phyloP scores from a whole-genome alignment of 2,797 vertebrate species.

The Coregonus ussuriensis region DNA sequence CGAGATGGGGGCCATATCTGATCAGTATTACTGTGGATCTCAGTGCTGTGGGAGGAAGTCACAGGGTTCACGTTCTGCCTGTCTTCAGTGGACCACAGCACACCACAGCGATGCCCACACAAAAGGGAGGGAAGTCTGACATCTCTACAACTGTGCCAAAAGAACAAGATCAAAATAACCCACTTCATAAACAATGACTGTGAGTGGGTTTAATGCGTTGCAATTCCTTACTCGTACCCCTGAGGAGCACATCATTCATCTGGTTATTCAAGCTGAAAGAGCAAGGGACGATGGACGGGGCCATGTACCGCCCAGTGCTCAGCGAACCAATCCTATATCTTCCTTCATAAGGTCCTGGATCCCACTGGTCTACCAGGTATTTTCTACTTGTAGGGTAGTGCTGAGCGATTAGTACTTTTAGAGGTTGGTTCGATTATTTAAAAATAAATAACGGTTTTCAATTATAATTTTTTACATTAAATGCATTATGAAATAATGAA shows the following conservation, averaged over 20 bases:
- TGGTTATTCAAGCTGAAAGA: slow-evolving; percentile 5
- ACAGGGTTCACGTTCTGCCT: slow-evolving; percentile 48
- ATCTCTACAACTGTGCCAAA: slow-evolving; percentile 28
- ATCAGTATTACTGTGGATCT: slow-evolving; percentile 48
- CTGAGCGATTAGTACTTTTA: too few species aligned
- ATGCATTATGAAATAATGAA: too few species aligned
- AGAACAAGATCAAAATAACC: slow-evolving; percentile 25
- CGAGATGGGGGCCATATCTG: slow-evolving; percentile 40
- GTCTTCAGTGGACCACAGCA: slow-evolving; percentile 17
- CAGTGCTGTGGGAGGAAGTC: slow-evolving; percentile 51
- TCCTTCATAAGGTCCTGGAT: background rate
- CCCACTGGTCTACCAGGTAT: slow-evolving; percentile 13
- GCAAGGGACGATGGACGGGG: background rate
- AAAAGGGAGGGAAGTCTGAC: slow-evolving; percentile 11
- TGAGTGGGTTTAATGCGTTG: slow-evolving; percentile 40
- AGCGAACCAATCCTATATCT: slow-evolving; percentile 32
- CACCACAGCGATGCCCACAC: slow-evolving; percentile 15
- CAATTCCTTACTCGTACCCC: slow-evolving; percentile 18
- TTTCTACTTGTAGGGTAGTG: background rate
- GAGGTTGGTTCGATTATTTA: too few species aligned
- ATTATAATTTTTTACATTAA: too few species aligned
- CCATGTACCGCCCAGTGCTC: background rate
- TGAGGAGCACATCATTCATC: slow-evolving; percentile 20
- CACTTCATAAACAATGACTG: slow-evolving; percentile 15
- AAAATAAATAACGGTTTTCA: too few species aligned